Evolutionary conservation across 2,113 vertebrate genomes (phyloP), one percentile per base, ranked within the genome.

Genomic region (Tragelaphus scriptus): DNA sequence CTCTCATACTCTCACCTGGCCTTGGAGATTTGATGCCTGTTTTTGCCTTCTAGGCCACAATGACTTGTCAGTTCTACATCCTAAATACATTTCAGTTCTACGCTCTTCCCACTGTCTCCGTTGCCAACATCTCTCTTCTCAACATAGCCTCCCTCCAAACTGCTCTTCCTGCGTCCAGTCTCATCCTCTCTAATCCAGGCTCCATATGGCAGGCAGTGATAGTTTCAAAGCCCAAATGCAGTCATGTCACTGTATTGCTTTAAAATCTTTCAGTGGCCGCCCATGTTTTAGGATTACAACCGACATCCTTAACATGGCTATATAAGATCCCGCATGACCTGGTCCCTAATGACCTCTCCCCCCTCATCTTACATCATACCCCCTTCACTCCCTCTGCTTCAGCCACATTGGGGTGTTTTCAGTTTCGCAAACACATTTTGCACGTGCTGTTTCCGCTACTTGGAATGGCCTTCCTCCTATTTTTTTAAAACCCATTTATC

Each of bases 81-180:
- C 21, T 58, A 96, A 94, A 93, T 77, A 61, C 49, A 92, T 75
- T 96, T 90, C 68, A 82, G n/a, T 82, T 95, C 17, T n/a, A 85
- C 58, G 47, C 11, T 63, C 6, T 85, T 75, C 65, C 85, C 36
- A 90, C 44, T 85, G 15, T 86, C 30, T 89, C 55, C n/a, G 82
- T 84, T n/a, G 55, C 40, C 44, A 86, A 87, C 17, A 77, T 85
- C 47, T 89, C 3, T 89, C 68, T 93, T 91, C n/a, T 94, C 23
- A 28, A 58, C 47, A 55, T 6, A 16, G 10, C 23, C 30, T 84
- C 21, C 19, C 36, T 84, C n/a, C 19, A 85, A 82, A 68, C 16
- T 90, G 17, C 32, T 51, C 53, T 90, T 86, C 40, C 26, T 90
- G 6, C 63, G 28, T 90, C 55, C 15, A 87, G 1, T 92, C 58